Evolutionary conservation across 2,888 invertebrate species (phyloP).

Genomic region (Laothoe populi): DNA sequence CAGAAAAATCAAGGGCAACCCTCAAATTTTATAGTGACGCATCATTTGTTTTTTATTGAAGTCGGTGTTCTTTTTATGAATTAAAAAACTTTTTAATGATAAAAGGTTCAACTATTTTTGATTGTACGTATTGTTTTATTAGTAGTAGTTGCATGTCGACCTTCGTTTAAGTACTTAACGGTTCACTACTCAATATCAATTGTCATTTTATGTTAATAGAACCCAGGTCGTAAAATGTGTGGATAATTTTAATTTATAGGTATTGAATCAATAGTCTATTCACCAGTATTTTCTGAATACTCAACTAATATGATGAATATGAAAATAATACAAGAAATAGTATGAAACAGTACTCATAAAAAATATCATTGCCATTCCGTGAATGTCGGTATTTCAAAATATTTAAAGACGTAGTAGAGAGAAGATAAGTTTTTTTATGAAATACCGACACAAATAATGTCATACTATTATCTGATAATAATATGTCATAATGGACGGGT

Average conservation of each 20-base stretch:
- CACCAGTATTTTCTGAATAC: not conserved
- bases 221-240: not conserved
- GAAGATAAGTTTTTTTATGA: not conserved
- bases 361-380: not conserved
- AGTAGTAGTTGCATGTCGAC: constrained; percentile 11
- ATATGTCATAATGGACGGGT: not conserved
- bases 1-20: no score
- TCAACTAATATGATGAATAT: not conserved
- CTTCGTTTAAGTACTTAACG: constrained; percentile 15
- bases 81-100: no score
- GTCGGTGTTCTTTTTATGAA: no score
- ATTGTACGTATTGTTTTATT: not conserved
- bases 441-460: constrained; percentile 8
- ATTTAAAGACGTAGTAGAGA: not conserved
- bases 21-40: no score
- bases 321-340: not conserved
- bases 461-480: not conserved
- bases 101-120: no score
- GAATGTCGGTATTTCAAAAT: not conserved
- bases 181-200: constrained; percentile 15
- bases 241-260: not conserved
- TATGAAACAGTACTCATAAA: not conserved
- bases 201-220: constrained; percentile 12
- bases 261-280: not conserved
- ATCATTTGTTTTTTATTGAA: no score